These are phyloP conservation scores for Salvator merianae DNA, from an alignment of 2,113 vertebrate species.

Conservation along the genomic window DNA sequence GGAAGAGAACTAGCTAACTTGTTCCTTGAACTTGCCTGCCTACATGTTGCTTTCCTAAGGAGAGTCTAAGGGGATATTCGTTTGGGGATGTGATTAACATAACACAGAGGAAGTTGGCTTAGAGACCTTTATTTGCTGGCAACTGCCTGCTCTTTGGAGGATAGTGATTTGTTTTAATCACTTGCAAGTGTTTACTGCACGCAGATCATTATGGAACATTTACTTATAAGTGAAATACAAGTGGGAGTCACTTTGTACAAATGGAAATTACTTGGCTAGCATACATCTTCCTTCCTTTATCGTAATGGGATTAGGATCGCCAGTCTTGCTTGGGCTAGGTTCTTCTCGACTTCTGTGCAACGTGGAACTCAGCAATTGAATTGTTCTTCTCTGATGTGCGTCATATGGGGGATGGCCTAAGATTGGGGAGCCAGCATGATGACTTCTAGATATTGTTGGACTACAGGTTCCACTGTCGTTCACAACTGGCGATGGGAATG, in stretches of 20 bases:
- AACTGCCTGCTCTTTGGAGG: slow-evolving; percentile 56
- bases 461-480: too few relatives aligned
- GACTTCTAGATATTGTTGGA: too few relatives aligned
- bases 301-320: slow-evolving; percentile 2
- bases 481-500: too few relatives aligned
- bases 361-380: not conserved
- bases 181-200: slow-evolving; percentile 55
- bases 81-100: slow-evolving; percentile 39
- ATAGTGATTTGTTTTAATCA: slow-evolving; percentile 65
- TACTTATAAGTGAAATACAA: slow-evolving; percentile 41
- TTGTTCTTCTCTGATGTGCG: too few relatives aligned
- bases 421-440: too few relatives aligned
- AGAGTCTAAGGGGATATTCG: slow-evolving; percentile 31
- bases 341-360: slow-evolving; percentile 1
- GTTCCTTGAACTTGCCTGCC: slow-evolving; percentile 9
- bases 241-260: slow-evolving; percentile 40
- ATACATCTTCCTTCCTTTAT: slow-evolving; percentile 22
- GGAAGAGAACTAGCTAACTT: slow-evolving; percentile 24
- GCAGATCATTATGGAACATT: slow-evolving; percentile 66
- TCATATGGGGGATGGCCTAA: not conserved
- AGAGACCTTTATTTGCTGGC: slow-evolving; percentile 53
- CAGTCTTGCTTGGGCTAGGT: not conserved
- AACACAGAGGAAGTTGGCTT: slow-evolving; percentile 43
- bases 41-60: slow-evolving; percentile 15
- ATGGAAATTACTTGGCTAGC: slow-evolving; percentile 6